Base-by-base conservation (phyloP, 2,888 invertebrate genomes). In the Thereva unica region DNA sequence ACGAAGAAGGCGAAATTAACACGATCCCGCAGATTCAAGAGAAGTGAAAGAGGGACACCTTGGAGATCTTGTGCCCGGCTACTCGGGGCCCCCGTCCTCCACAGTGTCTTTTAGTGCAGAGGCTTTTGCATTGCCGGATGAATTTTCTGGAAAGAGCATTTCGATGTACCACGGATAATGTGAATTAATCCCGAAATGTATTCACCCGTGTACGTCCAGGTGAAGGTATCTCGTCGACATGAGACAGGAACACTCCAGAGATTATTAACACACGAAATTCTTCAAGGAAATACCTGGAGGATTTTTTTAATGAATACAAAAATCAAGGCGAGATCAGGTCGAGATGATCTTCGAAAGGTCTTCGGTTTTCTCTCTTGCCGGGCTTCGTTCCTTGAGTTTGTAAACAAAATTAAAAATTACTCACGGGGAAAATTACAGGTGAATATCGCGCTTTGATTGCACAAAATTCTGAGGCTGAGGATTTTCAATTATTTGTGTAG, bases 161-260 rank as follows among this genome's bases (percentile, higher is more conserved):
- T 71, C 71, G 71, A 67, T 72, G 72, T 72, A 72, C 70, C 67
- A 10, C 55, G 71, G 69, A 72, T 72, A 72, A 71, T 72, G 71
- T 70, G 71, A 71, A 72, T 70, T 70, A 72, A 71, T 72, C 70
- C 71, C 68, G 70, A 70, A 53, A 38, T 53, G 35, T 54, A 56
- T 67, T 50, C 52, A 53, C n/a, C 50, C 55, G 44, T 67, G 55
- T 41, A 47, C 34, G 50, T 23, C 34, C 50, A 35, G 35, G 50
- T 50, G 50, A 50, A 10, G 50, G 34, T 23, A 50, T 50, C 35
- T 34, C 34, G 12, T 5, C 5, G 50, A 50, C 50, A 35, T 50
- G 23, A 50, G 50, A 35, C 50, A 50, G 23, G 50, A 50, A 50
- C 6, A 23, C 23, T 23, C 45, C 59, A 9, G 44, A 59, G 45